Conservation (phyloP, 1,140 invertebrate species). For the Apis florea region DNA sequence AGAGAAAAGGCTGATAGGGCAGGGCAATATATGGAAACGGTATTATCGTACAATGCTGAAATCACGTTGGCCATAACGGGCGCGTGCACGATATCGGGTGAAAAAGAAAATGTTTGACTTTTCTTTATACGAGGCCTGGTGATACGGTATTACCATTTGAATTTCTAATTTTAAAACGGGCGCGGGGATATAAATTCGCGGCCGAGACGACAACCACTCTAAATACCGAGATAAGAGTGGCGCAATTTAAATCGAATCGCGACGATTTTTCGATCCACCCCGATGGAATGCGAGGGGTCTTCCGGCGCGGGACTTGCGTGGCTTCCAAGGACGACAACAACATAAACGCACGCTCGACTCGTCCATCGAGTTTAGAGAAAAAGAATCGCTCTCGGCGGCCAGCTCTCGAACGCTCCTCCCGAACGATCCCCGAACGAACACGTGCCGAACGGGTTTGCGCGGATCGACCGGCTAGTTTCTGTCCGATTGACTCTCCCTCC, state of each 20-base stretch:
- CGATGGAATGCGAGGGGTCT: conserved; percentile 50
- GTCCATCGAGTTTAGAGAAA: conserved; percentile 63
- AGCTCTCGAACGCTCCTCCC: not conserved
- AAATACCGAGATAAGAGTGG: conserved; percentile 37
- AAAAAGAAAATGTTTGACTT: conserved; percentile 5
- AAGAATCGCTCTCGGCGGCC: conserved; percentile 27
- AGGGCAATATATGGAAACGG: conserved; percentile 13
- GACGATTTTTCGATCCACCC: conserved; percentile 45
- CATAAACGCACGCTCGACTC: conserved; percentile 64
- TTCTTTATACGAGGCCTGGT: not conserved
- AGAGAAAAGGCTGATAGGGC: conserved; percentile 2
- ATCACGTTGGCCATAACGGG: conserved; percentile 16
- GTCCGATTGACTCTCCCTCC: conserved; percentile 20
- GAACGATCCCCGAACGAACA: conserved; percentile 46
- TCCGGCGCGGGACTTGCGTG: conserved; percentile 46
- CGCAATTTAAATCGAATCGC: conserved; percentile 58
- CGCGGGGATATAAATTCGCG: conserved; percentile 22
- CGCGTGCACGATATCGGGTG: not conserved
- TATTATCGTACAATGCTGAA: conserved; percentile 35
- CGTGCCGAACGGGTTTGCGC: conserved; percentile 59
- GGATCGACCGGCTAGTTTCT: conserved; percentile 47
- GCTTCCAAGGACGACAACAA: conserved; percentile 68
- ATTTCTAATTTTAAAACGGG: conserved; percentile 29
- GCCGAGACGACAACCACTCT: conserved; percentile 31
- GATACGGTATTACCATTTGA: conserved; percentile 25